phyloP scores from a whole-genome alignment of 1,140 invertebrate genomes.

The Hormaphis cornu region DNA sequence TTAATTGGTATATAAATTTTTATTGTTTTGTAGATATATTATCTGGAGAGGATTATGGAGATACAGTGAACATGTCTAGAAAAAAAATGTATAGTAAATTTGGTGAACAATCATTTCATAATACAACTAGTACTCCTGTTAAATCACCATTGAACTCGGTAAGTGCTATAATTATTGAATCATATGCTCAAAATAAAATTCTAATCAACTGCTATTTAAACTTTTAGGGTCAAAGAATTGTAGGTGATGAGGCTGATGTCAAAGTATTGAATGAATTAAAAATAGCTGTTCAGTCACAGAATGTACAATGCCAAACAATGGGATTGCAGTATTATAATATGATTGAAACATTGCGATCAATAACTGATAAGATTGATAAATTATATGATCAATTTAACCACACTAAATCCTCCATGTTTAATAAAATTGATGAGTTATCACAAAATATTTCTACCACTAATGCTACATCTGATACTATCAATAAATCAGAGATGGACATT shows the following conservation, averaged over 20 bases:
- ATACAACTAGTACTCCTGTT: conserved; percentile 19
- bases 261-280: conserved; percentile 14
- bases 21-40: no score
- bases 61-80: background rate
- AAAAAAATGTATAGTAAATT: background rate
- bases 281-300: conserved; percentile 17
- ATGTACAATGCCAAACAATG: conserved; percentile 22
- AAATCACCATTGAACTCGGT: background rate
- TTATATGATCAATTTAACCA: background rate
- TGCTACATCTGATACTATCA: background rate
- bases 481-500: background rate
- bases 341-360: background rate
- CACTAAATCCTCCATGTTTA: background rate
- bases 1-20: no score
- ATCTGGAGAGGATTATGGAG: background rate
- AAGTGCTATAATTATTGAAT: background rate
- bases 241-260: background rate
- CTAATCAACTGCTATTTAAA: background rate
- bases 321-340: conserved; percentile 26
- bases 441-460: background rate
- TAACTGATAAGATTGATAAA: conserved; percentile 18
- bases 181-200: no score
- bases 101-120: background rate
- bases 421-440: conserved; percentile 4
- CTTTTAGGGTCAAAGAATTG: background rate